Base-by-base conservation (phyloP, 2,888 invertebrate genomes). In the Drosophila lutescens region DNA sequence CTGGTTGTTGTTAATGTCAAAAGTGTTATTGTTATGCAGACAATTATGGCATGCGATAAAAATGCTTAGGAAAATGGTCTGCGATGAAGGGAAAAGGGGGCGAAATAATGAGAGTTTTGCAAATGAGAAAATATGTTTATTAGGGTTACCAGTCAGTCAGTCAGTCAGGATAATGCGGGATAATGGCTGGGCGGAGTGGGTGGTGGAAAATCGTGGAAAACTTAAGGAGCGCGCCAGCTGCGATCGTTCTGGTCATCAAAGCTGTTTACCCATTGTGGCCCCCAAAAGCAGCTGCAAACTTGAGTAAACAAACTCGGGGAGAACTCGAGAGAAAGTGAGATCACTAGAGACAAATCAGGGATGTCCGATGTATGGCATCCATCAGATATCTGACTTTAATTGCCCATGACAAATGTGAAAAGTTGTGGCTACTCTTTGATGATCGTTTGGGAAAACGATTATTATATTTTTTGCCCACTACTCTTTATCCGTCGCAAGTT, bases 1-100 rank as follows among this genome's bases (percentile, higher is more conserved):
- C 58, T 66, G 63, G 46, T 65, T 70, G 57, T 72, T 72, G 68
- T 58, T 88, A 83, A 88, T 85, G 88, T 80, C 79, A 88, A 85
- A 84, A 85, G 77, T 84, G 84, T 84, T 84, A 84, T 88, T 88
- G 85, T 85, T 85, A 84, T 81, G 84, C 79, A 78, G 84, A 86
- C 85, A 85, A 85, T 85, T 85, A 88, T 81, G 65, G 84, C 59
- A 74, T 53, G 86, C 88, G 84, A 88, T 86, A 80, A 88, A 88
- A 85, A 77, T 62, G 75, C 69, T 77, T 73, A 72, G 66, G 60
- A 56, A 47, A 47, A 56, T 51, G 63, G 59, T 54, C 59, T 13
- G 58, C 17, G 58, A 40, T 58, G 51, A 17, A 43, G 10, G 30
- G 4, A 32, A 54, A 43, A 9, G 15, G 30, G 12, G 13, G 43